Base-by-base conservation (phyloP, 2,797 vertebrate species). In the Cossypha polioptera region DNA sequence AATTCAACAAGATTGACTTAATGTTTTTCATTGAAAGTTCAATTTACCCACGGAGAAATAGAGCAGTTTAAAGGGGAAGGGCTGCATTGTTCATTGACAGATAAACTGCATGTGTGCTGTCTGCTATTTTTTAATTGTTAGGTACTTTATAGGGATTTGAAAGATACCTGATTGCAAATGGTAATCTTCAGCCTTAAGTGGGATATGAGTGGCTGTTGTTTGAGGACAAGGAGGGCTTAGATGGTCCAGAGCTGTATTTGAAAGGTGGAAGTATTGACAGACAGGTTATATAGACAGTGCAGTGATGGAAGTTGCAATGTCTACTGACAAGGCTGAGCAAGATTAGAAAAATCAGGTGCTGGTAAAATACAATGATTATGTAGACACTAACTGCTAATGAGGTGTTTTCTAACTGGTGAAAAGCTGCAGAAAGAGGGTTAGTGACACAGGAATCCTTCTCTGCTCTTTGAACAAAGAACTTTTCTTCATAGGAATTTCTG, bases 351-450 rank as follows among this genome's bases (percentile, higher is more conserved):
- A 94, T 91, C 92, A 90, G 65, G 79, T 85, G 92, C 33, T 82
- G 65, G 67, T 91, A 87, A 95, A 95, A 90, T 75, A 61, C 36
- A 69, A 33, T 55, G 51, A 62, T 92, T 95, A 92, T 91, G 53
- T 68, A 74, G 92, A 83, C 57, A 36, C 80, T 76, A 85, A 87
- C 92, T 87, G 80, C 84, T 97, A 97, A 97, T 94, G 95, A 95
- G 69, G 93, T 88, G 78, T 63, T 97, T 90, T 88, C 75, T 88
- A 84, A 97, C 73, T 92, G 91, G 57, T 94, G 95, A 96, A 96
- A 97, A 92, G 69, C 92, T 42, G 53, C 26, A 84, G 92, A 90
- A 92, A 72, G 92, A 35, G 22, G 68, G 72, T 95, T 89, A 89
- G 80, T 90, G 91, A 80, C 90, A 82, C 29, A 38, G 73, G 88